Base-by-base conservation (phyloP, 2,888 invertebrate genomes). In the Protonemura montana region DNA sequence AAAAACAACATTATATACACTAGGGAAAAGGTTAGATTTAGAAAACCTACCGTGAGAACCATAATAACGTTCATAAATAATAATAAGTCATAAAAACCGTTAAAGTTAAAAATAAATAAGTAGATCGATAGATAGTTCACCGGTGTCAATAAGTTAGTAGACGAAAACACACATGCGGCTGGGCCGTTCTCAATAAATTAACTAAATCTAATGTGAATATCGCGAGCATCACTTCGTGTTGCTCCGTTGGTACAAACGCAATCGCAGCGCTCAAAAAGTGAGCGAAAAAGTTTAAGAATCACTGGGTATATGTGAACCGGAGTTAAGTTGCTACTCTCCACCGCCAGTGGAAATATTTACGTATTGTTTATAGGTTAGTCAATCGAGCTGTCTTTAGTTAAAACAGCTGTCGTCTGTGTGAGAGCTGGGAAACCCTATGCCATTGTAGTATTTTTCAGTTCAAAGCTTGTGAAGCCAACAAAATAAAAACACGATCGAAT, bases 391-490 rank as follows among this genome's bases (percentile, higher is more conserved):
- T 59, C 59, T 59, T 10, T 21, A 59, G 59, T 59, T 21, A 59
- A 21, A 59, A 59, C 59, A 59, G 59, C 59, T 59, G 59, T 21
- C 28, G 78, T 78, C 84, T 84, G 84, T 84, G 27, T 26, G 84
- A 84, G 84, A 59, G 84, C 29, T 84, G 84, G 84, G 82, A 26
- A 84, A 84, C 76, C 27, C 78, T 78, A 28, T 76, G 59, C 84
- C 21, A 21, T 84, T 84, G 76, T 76, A 84, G 84, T 84, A 84
- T 84, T 84, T 84, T 84, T 29, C 84, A 84, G 84, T 30, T 83
- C 30, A 83, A 83, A 26, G 28, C 26, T 21, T 76, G 5, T 76
- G 3, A 78, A 26, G 59, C 21, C 59, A 21, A 59, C 59, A 59
- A 59, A 10, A 59, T 16, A 59, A 59, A 59, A 59, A 59, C 59